phyloP scores from a whole-genome alignment of 2,888 invertebrate genomes.

The Tupiocoris notatus region DNA sequence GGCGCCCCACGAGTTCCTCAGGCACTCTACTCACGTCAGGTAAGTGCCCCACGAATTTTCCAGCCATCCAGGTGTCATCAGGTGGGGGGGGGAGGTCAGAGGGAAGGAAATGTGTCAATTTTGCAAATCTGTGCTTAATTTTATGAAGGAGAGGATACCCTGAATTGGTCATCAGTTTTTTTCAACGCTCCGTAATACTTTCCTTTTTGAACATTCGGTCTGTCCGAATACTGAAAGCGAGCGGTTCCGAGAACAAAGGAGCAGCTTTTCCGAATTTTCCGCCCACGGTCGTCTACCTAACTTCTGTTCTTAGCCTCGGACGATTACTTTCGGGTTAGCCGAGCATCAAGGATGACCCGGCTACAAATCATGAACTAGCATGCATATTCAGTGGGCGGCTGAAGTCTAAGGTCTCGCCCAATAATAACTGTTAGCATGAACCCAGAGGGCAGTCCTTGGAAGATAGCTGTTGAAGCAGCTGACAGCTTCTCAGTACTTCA shows the following conservation, averaged over 20 bases:
- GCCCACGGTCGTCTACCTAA: background rate
- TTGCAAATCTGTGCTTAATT: no score
- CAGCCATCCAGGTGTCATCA: no score
- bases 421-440: background rate
- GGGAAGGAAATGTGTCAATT: no score
- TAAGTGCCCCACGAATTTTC: no score
- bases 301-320: background rate
- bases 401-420: background rate
- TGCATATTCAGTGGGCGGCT: background rate
- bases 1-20: no score
- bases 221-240: no score
- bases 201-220: no score
- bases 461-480: background rate
- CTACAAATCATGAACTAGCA: background rate
- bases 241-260: background rate
- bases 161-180: no score
- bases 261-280: background rate
- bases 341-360: background rate
- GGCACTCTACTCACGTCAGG: no score
- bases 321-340: background rate
- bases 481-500: background rate
- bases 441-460: background rate
- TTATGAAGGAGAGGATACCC: no score
- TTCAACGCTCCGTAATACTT: no score
- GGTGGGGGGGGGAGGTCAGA: no score